Evolutionary conservation across 2,888 invertebrate genomes (phyloP).

Genomic region (Eucera pruinosa): DNA sequence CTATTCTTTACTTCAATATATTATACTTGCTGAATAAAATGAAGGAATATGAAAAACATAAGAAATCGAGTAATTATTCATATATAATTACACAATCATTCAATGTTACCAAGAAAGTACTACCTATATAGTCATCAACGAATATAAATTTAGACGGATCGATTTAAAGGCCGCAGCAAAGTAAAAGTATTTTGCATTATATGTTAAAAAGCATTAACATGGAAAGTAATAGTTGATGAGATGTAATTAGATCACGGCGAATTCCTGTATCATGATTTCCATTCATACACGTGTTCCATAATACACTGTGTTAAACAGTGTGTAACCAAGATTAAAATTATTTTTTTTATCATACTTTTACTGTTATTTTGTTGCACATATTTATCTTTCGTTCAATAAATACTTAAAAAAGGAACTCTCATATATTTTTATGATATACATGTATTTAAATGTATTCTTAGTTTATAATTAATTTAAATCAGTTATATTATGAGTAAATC

Average conservation of each 20-base stretch:
- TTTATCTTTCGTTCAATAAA: not conserved
- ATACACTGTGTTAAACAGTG: not conserved
- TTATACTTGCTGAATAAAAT: not conserved
- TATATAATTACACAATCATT: not conserved
- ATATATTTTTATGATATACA: too few relatives aligned
- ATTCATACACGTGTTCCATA: not conserved
- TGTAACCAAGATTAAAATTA: too few relatives aligned
- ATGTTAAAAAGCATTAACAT: conserved; percentile 21
- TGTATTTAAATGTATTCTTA: too few relatives aligned
- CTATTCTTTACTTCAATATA: too few relatives aligned
- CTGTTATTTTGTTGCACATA: too few relatives aligned
- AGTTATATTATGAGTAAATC: too few relatives aligned
- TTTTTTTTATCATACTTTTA: not conserved
- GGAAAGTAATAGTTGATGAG: conserved; percentile 22
- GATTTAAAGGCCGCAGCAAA: not conserved
- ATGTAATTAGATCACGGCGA: conserved; percentile 25
- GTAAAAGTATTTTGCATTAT: conserved; percentile 17
- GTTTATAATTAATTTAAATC: too few relatives aligned
- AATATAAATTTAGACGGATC: not conserved
- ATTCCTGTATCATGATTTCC: conserved; percentile 2
- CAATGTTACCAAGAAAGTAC: not conserved
- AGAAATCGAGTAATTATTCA: not conserved
- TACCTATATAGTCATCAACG: too few relatives aligned
- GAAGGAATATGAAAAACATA: not conserved
- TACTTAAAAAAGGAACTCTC: too few relatives aligned